These are phyloP conservation scores for Suillia variegata DNA, from an alignment of 2,888 invertebrate species.

Conservation along the genomic window DNA sequence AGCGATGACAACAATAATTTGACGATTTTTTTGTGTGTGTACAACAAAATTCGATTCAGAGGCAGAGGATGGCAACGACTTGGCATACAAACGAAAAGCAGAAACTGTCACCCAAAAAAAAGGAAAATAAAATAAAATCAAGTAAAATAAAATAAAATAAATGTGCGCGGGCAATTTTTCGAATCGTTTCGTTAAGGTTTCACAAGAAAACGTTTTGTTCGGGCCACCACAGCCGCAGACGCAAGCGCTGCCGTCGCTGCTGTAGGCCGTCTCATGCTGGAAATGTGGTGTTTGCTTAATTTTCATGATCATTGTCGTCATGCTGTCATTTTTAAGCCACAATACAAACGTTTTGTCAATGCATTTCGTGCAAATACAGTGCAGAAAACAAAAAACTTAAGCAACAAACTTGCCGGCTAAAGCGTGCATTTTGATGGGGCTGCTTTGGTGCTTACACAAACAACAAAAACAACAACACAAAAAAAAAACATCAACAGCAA, in stretches of 20 bases:
- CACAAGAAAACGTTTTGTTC: conserved; percentile 1
- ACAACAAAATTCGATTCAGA: conserved; percentile 26
- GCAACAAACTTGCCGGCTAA: conserved; percentile 23
- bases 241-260: conserved; percentile 21
- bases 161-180: not conserved
- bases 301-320: conserved; percentile 19
- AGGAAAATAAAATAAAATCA: conserved; percentile 37
- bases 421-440: conserved; percentile 7
- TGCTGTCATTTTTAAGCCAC: conserved; percentile 2
- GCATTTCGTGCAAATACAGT: no score
- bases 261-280: conserved; percentile 12
- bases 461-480: conserved; percentile 3
- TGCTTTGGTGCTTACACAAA: not conserved
- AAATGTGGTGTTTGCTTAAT: conserved; percentile 16
- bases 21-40: no score
- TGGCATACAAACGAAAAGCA: conserved; percentile 15
- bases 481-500: not conserved
- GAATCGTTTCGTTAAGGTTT: no score
- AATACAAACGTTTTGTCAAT: not conserved
- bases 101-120: conserved; percentile 38
- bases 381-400: conserved; percentile 27
- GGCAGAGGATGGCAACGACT: conserved; percentile 10
- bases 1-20: no score
- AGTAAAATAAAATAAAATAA: not conserved
- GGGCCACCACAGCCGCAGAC: not conserved